Conservation (phyloP, 2,113 vertebrate species). For the Equus przewalskii region DNA sequence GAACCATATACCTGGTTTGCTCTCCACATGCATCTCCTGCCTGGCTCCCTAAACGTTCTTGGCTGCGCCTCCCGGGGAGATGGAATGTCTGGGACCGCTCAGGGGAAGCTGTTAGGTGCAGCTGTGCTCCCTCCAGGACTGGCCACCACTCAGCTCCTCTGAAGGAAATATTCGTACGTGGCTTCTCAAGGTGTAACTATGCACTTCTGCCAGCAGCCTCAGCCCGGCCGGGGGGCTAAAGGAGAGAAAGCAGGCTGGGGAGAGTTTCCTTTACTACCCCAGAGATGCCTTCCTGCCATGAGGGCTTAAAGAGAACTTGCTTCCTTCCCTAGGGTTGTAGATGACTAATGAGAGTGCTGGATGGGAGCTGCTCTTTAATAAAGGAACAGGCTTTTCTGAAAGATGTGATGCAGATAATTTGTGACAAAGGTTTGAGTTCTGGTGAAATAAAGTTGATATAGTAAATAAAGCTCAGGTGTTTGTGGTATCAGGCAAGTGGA, state of each 20-base stretch:
- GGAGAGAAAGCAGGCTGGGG: neutral
- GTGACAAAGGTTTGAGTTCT: slow-evolving; percentile 14
- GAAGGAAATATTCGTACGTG: neutral
- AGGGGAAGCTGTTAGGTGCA: neutral
- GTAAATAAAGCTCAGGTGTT: neutral
- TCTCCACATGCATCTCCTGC: neutral
- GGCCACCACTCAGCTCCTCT: neutral
- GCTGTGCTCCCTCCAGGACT: neutral
- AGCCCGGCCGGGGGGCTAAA: neutral
- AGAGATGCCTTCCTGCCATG: neutral
- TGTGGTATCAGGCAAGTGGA: neutral
- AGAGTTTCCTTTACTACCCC: neutral
- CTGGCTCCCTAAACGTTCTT: neutral
- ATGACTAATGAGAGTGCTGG: neutral
- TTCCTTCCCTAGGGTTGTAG: neutral
- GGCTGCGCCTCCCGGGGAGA: neutral
- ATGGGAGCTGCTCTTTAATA: neutral
- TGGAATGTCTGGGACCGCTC: neutral
- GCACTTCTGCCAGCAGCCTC: neutral
- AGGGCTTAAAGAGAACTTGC: neutral
- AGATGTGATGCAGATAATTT: slow-evolving; percentile 2
- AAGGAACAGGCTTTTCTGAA: neutral
- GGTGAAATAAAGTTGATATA: neutral
- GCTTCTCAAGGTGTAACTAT: neutral
- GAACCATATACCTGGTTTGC: neutral